phyloP scores from a whole-genome alignment of 2,113 vertebrate genomes.

The Engraulis encrasicolus region DNA sequence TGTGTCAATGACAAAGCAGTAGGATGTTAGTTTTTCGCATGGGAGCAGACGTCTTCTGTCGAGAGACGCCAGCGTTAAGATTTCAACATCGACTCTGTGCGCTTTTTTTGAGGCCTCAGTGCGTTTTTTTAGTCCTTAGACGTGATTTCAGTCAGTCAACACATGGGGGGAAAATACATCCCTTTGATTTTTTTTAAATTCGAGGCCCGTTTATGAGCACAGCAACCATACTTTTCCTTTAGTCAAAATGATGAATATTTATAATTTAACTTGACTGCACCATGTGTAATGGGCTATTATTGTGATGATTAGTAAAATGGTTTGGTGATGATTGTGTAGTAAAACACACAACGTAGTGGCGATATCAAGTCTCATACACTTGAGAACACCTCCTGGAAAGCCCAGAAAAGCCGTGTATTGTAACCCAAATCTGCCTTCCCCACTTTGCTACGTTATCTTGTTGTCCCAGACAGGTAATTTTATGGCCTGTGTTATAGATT shows the following conservation, averaged over 20 bases:
- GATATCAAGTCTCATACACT: not conserved
- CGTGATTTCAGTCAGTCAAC: too few species aligned
- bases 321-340: not conserved
- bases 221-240: not conserved
- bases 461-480: slow-evolving; percentile 28
- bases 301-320: not conserved
- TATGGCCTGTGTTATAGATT: slow-evolving; percentile 49
- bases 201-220: too few species aligned
- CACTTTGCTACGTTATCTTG: slow-evolving; percentile 20
- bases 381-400: not conserved
- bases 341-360: not conserved
- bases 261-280: not conserved
- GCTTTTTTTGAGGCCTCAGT: not conserved
- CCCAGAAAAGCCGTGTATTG: not conserved
- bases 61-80: too few species aligned
- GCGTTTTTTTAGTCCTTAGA: not conserved
- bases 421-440: slow-evolving; percentile 9
- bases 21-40: not conserved
- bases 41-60: not conserved
- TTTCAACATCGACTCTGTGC: too few species aligned
- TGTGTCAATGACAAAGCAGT: not conserved
- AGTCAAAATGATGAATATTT: not conserved
- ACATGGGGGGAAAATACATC: too few species aligned
- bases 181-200: too few species aligned
- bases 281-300: not conserved